These are phyloP conservation scores for Grantiella picta DNA, from an alignment of 2,113 vertebrate genomes.

Conservation along the genomic window DNA sequence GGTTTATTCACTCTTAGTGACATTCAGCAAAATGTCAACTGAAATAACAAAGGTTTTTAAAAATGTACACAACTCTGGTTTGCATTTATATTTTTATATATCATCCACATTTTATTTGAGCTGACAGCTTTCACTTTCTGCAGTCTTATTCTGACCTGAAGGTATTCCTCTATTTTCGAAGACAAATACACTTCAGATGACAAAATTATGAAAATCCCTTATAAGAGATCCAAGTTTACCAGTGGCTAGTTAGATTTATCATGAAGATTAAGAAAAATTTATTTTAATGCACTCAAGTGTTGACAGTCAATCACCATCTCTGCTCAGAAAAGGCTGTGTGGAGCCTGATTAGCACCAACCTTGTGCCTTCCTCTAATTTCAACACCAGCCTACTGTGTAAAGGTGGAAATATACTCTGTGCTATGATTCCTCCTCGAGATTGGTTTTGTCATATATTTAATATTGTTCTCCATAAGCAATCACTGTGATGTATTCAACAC, in stretches of 20 bases:
- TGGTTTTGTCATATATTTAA: neutral
- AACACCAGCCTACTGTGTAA: neutral
- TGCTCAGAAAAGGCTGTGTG: neutral
- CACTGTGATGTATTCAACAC: neutral
- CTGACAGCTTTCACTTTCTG: neutral
- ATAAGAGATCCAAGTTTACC: neutral
- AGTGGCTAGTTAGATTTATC: neutral
- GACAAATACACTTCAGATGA: neutral
- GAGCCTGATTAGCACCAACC: neutral
- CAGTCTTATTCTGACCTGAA: neutral
- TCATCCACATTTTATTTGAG: neutral
- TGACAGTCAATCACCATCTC: neutral
- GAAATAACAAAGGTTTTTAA: conserved; percentile 57
- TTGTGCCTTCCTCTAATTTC: neutral
- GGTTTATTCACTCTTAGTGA: conserved; percentile 65
- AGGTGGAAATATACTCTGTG: neutral
- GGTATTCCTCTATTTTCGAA: neutral
- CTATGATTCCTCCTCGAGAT: neutral
- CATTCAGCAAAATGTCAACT: conserved; percentile 66
- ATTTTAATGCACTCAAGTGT: neutral
- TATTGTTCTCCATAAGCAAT: neutral
- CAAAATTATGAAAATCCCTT: neutral
- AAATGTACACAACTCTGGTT: neutral
- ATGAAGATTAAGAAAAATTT: neutral
- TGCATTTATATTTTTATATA: conserved; percentile 6